A percentile compares a stretch with the other conserved stretches of the same genome.
phyloP scores from a whole-genome alignment of 1,140 invertebrate species.

The Centruroides sculpturatus region DNA sequence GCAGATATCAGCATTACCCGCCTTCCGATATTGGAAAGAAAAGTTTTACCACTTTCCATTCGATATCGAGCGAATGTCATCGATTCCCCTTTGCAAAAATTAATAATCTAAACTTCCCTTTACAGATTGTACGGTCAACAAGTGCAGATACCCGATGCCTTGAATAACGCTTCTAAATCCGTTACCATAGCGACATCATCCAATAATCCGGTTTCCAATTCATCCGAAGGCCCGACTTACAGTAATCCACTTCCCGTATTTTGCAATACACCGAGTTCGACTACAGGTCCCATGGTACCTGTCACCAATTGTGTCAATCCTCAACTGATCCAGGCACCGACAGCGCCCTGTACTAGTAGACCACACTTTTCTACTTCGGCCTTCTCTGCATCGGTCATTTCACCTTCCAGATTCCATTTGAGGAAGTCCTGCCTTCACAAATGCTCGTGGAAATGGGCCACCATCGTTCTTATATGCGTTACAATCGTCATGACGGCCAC shows the following conservation, averaged over 20 bases:
- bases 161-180: too few species aligned
- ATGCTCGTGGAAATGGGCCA: conserved; percentile 80
- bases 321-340: conserved; percentile 16
- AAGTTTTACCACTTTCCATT: too few species aligned
- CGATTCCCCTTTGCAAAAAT: too few species aligned
- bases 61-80: too few species aligned
- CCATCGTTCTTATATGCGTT: conserved; percentile 66
- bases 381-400: conserved; percentile 13
- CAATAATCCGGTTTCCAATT: too few species aligned
- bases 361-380: not conserved
- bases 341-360: conserved; percentile 2
- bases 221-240: conserved; percentile 9
- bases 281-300: conserved; percentile 19
- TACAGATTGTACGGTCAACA: too few species aligned
- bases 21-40: too few species aligned
- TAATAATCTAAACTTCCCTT: too few species aligned
- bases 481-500: conserved; percentile 62
- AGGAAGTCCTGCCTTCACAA: conserved; percentile 58
- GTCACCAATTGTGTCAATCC: conserved; percentile 17
- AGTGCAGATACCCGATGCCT: too few species aligned
- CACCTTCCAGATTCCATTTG: conserved; percentile 56
- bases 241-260: conserved; percentile 16
- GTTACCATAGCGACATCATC: too few species aligned
- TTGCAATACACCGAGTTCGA: conserved; percentile 16
- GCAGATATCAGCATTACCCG: too few species aligned